Evolutionary conservation across 2,888 invertebrate genomes (phyloP).

Genomic region (Zaprionus bogoriensis): DNA sequence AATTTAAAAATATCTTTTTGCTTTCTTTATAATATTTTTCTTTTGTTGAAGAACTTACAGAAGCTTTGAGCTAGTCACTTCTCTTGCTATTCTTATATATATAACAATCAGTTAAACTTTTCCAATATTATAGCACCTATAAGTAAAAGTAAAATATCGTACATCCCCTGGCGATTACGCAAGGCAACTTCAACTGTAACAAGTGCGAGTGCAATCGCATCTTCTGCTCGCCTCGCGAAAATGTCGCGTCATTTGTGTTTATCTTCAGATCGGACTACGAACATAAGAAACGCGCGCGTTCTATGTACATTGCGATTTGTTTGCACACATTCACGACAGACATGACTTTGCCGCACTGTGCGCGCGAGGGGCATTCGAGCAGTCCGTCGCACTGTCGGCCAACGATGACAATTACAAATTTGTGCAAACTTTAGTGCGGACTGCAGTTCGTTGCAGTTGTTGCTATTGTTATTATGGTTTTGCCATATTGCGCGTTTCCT

Average conservation of each 20-base stretch:
- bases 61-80: too few species aligned
- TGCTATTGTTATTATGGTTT: slow-evolving; percentile 43
- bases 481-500: slow-evolving; percentile 62
- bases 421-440: slow-evolving; percentile 52
- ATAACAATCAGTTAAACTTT: too few species aligned
- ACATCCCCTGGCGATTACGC: too few species aligned
- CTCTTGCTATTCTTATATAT: too few species aligned
- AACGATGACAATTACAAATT: slow-evolving; percentile 67
- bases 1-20: too few species aligned
- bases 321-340: neutral
- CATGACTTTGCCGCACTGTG: slow-evolving; percentile 16
- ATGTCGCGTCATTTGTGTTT: slow-evolving; percentile 6
- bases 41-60: too few species aligned
- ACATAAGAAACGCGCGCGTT: neutral
- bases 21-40: too few species aligned
- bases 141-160: too few species aligned
- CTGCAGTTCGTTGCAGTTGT: slow-evolving; percentile 22
- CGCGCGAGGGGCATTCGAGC: slow-evolving; percentile 7
- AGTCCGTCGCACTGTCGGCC: slow-evolving; percentile 17
- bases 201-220: neutral
- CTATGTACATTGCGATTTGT: slow-evolving; percentile 7
- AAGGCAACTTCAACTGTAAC: too few species aligned
- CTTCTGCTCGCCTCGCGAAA: neutral
- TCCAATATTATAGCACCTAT: too few species aligned
- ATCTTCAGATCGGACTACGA: slow-evolving; percentile 1